phyloP scores from a whole-genome alignment of 2,113 vertebrate genomes.

The Chaetodon trifascialis region DNA sequence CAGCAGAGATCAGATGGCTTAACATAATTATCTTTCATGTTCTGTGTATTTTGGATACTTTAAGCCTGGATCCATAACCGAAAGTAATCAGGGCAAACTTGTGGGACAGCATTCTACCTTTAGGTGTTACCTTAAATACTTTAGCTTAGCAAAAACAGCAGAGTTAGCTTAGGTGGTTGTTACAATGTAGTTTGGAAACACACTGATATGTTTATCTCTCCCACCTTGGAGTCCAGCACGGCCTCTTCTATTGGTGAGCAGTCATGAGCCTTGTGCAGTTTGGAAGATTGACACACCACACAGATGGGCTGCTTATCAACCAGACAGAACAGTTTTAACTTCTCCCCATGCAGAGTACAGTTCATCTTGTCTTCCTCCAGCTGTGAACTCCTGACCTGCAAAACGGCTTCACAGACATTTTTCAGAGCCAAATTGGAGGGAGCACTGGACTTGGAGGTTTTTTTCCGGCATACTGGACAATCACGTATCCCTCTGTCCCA shows the following conservation, averaged over 20 bases:
- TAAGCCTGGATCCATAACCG: background rate
- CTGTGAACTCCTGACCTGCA: conserved; percentile 52
- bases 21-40: background rate
- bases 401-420: conserved; percentile 81
- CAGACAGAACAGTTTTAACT: conserved; percentile 82
- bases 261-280: conserved; percentile 78
- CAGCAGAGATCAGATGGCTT: conserved; percentile 9
- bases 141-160: background rate
- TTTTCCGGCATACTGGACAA: conserved; percentile 81
- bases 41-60: background rate
- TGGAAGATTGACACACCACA: conserved; percentile 81
- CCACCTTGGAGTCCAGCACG: conserved; percentile 81
- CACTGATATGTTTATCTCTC: conserved; percentile 7
- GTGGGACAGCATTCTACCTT: conserved; percentile 61
- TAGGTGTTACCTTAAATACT: conserved; percentile 16
- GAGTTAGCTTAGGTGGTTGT: background rate
- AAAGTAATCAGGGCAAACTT: conserved; percentile 38
- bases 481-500: conserved; percentile 68
- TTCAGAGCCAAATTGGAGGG: conserved; percentile 80
- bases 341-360: conserved; percentile 78
- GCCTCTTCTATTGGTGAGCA: conserved; percentile 80
- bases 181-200: background rate
- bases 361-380: conserved; percentile 47
- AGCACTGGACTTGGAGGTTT: conserved; percentile 64
- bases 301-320: conserved; percentile 82